A percentile compares a stretch with the other conserved stretches of the same genome.
phyloP scores from a whole-genome alignment of 1,140 invertebrate genomes.

The Sycophaga agraensis region DNA sequence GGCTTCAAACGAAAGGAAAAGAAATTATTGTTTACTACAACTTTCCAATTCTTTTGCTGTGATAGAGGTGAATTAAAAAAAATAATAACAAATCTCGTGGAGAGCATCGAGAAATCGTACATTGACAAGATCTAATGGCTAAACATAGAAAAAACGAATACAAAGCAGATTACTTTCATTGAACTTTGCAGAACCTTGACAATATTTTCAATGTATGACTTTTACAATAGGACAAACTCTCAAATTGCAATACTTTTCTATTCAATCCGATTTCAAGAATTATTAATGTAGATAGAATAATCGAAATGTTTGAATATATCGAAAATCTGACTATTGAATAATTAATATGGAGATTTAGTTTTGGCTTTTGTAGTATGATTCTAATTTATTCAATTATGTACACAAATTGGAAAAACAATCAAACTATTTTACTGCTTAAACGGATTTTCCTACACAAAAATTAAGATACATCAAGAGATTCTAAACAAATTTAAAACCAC shows the following conservation, averaged over 20 bases:
- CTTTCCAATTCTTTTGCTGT: neutral
- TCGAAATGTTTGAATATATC: conserved; percentile 8
- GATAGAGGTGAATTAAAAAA: neutral
- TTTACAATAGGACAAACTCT: neutral
- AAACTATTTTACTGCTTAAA: neutral
- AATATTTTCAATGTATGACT: conserved; percentile 15
- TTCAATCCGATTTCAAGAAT: neutral
- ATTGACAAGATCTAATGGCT: conserved; percentile 11
- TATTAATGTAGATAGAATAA: conserved; percentile 8
- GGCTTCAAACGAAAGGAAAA: neutral
- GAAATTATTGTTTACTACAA: conserved; percentile 7
- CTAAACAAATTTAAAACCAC: conserved; percentile 25
- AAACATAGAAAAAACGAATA: conserved; percentile 26
- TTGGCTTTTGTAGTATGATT: neutral
- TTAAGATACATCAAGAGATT: conserved; percentile 21
- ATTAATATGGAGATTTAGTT: neutral
- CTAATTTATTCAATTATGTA: conserved; percentile 4
- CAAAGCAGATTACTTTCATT: conserved; percentile 17
- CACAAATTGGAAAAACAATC: neutral
- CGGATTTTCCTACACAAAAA: conserved; percentile 8
- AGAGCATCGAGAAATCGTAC: conserved; percentile 17
- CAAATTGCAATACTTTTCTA: neutral
- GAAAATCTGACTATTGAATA: neutral
- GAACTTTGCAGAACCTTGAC: conserved; percentile 20
- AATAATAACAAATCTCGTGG: conserved; percentile 8